Evolutionary conservation across 37 sponge, comb jelly and placozoan genomes (phyloP), one percentile per base, ranked within the genome.

Genomic region (Agelas oroides): DNA sequence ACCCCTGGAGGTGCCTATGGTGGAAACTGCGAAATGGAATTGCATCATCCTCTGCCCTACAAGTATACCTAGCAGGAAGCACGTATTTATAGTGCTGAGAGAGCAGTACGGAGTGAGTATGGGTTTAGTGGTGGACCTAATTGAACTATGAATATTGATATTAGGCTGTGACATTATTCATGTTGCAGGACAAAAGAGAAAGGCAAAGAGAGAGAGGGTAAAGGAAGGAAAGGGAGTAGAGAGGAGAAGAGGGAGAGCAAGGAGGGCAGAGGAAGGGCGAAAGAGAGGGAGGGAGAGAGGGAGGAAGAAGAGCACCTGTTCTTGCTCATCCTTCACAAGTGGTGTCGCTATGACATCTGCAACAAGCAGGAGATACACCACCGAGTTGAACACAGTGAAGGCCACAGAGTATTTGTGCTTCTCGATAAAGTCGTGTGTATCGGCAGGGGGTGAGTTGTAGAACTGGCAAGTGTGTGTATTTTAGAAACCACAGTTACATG

Each of bases 11-110:
- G 72, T 75, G 80, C 52, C 78, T 91, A 67, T 82, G 73, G 91
- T 91, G 91, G 87, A 91, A 86, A 91, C 91, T 91, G 91, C 91
- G 91, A 91, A 91, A 53, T 75, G 77, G 86, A 34, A 65, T 57
- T 34, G 59, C 75, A 81, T 91, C 91, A 86, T 91, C 91, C 46
- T 64, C 59, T 75, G 65, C 60, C 77, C 78, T n/a, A 35, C 31
- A 31, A 30, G 6, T 35, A 70, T 66, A 70, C 23, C 13, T 31
- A 70, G 46, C 6, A 46, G 3, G 6, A 46, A 3, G 8, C 8
- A 12, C 8, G 46, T 46, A 35, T 35, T 36, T 21, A 70, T 31
- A 70, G 36, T 15, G 12, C 37, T 28, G 33, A 6, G 5, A 34
- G 71, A 35, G 15, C 11, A 5, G 5, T 11, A 30, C 37, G 8